Conservation (phyloP, 92 coral and sea anemone genomes). For the Umimayanthus kanabou region DNA sequence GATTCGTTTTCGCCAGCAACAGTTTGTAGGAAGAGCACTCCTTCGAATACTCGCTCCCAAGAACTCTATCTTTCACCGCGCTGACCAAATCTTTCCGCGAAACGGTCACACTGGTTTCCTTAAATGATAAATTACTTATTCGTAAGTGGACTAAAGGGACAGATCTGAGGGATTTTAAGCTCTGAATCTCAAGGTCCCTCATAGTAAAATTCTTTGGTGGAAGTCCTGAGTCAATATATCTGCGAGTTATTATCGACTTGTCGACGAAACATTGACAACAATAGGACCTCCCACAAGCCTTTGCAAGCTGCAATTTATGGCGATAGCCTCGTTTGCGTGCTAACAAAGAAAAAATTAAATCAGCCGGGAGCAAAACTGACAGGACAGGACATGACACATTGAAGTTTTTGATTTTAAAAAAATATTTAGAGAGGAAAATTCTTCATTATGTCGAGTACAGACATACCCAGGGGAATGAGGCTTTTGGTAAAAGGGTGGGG, state of each 20-base stretch:
- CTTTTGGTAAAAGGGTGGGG: constrained; percentile 95
- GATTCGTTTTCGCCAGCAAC: constrained; percentile 73
- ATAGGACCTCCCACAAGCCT: not conserved
- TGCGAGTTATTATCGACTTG: constrained; percentile 32
- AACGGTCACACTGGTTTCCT: constrained; percentile 76
- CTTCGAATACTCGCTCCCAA: constrained; percentile 88
- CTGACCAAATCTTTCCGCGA: constrained; percentile 69
- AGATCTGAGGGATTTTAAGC: constrained; percentile 83
- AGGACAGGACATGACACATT: constrained; percentile 5
- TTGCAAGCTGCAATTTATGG: not conserved
- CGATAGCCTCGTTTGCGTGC: constrained; percentile 24
- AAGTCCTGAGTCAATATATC: constrained; percentile 38
- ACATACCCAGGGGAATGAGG: constrained; percentile 81
- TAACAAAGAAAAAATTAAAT: not conserved
- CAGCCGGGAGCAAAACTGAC: not conserved
- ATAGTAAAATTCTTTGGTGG: constrained; percentile 53
- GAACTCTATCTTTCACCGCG: constrained; percentile 75
- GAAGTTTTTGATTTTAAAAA: not conserved
- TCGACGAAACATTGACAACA: constrained; percentile 18
- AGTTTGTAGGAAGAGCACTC: constrained; percentile 87
- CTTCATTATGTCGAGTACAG: constrained; percentile 42
- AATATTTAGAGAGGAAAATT: not conserved
- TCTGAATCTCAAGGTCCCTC: constrained; percentile 99
- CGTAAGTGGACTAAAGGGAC: constrained; percentile 71
- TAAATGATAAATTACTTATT: constrained; percentile 80